phyloP scores from a whole-genome alignment of 2,888 invertebrate species.

The Subacronicta megacephala region DNA sequence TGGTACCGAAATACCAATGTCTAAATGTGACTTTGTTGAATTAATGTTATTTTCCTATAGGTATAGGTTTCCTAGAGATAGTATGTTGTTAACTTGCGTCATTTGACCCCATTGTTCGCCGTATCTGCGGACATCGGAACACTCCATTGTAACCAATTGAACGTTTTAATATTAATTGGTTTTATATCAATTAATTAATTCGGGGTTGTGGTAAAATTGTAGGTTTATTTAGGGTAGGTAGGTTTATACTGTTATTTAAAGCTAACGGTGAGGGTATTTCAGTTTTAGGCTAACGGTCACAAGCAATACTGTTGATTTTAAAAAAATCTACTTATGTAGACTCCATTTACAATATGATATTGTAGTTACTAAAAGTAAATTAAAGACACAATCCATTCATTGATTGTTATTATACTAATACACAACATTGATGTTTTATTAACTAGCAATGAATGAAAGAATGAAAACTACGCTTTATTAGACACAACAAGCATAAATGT shows the following conservation, averaged over 20 bases:
- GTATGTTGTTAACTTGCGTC: conserved; percentile 17
- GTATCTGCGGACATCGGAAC: conserved; percentile 21
- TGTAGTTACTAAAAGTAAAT: too few species aligned
- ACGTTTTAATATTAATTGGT: conserved; percentile 40
- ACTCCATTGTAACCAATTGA: conserved; percentile 31
- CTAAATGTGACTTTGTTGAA: conserved; percentile 2
- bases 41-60: conserved; percentile 6
- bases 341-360: too few species aligned
- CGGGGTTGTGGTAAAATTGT: conserved; percentile 1
- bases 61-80: conserved; percentile 17
- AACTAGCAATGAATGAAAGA: conserved; percentile 14
- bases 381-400: neutral
- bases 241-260: too few species aligned
- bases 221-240: neutral
- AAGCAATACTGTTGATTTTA: too few species aligned
- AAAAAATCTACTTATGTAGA: too few species aligned
- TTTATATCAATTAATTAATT: conserved; percentile 9
- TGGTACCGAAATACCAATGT: too few species aligned
- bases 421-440: neutral
- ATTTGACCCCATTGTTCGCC: conserved; percentile 41
- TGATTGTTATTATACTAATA: neutral
- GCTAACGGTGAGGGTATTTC: too few species aligned
- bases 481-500: conserved; percentile 26
- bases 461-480: conserved; percentile 16
- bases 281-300: too few species aligned